Evolutionary conservation across 2,888 invertebrate genomes (phyloP), one percentile per base, ranked within the genome.

Genomic region (Ptilodon capucinus): DNA sequence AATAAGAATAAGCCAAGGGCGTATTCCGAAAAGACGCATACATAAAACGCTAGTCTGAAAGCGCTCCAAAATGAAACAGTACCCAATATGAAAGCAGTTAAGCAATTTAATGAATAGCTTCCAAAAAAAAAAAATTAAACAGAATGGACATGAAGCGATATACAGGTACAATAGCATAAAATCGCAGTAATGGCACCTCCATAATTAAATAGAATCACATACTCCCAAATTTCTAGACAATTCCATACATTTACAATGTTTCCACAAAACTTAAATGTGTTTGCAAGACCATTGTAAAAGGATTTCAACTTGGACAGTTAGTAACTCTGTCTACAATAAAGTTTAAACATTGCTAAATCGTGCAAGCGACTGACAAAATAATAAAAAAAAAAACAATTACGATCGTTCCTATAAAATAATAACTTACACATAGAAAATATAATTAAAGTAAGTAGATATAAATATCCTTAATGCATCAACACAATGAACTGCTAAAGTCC

Each of bases 141-240:
- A 73, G 72, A 67, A 77, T 71, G 70, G 73, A 65, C 69, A 63
- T 68, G 73, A 77, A 80, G 81, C 76, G 66, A 79, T 76, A 79
- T 76, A 79, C 79, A 76, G 65, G 78, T 76, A 80, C 76, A 64
- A 64, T 68, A 72, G 74, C 76, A 69, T 78, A 82, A 71, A 80
- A 72, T 75, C 78, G 81, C 79, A 76, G 77, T 79, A 82, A 90
- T 89, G 89, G 90, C 89, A 88, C 89, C 88, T 84, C 77, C 74
- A 84, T 84, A 84, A 76, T 72, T 74, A 44, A 72, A 79, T 71
- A 75, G 70, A 75, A 86, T 86, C 84, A 87, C 84, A 74, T 56
- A 76, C 60, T n/a, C n/a, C n/a, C n/a, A n/a, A n/a, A n/a, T n/a
- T n/a, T n/a, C n/a, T n/a, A n/a, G n/a, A n/a, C n/a, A n/a, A n/a